phyloP scores from a whole-genome alignment of 2,113 vertebrate genomes.

The Albula glossodonta region DNA sequence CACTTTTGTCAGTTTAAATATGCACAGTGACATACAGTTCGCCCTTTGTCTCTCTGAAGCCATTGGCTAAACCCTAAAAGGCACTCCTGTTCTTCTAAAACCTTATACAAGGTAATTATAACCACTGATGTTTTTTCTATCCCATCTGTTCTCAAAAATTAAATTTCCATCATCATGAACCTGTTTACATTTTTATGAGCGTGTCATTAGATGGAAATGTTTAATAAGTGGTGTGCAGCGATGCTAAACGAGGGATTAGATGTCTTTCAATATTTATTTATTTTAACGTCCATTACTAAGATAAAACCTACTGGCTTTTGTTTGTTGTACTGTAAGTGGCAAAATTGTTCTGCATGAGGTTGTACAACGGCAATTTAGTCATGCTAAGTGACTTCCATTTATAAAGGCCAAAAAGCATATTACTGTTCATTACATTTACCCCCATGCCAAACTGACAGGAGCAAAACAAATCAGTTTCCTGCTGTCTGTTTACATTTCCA shows the following conservation, averaged over 20 bases:
- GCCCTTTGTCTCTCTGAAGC: background rate
- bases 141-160: slow-evolving; percentile 42
- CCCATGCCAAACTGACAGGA: background rate
- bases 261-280: slow-evolving; percentile 20
- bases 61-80: background rate
- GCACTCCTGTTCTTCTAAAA: background rate
- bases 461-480: slow-evolving; percentile 48
- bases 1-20: background rate
- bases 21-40: background rate
- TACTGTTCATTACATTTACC: slow-evolving; percentile 61
- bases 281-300: slow-evolving; percentile 19
- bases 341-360: slow-evolving; percentile 53
- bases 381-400: slow-evolving; percentile 58
- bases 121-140: background rate
- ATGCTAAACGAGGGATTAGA: slow-evolving; percentile 46
- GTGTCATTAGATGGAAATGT: slow-evolving; percentile 60
- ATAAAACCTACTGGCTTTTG: slow-evolving; percentile 55
- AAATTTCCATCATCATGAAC: slow-evolving; percentile 58
- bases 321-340: slow-evolving; percentile 66
- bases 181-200: slow-evolving; percentile 69
- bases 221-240: slow-evolving; percentile 52
- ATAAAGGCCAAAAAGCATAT: slow-evolving; percentile 61
- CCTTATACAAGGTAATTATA: background rate
- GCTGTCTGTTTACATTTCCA: slow-evolving; percentile 43
- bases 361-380: slow-evolving; percentile 53